Base-by-base conservation (phyloP, 2,113 vertebrate genomes). In the Petrocephalus zakoni region DNA sequence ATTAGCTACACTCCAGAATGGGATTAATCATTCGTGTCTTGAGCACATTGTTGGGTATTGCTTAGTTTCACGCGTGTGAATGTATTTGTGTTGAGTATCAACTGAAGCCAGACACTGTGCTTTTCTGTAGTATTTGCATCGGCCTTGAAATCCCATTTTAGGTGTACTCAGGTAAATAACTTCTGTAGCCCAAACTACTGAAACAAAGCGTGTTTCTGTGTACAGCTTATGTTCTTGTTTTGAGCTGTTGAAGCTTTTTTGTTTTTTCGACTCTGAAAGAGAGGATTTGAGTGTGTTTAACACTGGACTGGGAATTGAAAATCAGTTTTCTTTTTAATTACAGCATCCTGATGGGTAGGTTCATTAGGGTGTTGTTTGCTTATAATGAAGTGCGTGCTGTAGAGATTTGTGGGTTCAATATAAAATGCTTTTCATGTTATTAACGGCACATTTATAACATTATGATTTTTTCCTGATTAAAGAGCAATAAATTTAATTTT, bases 161-260 rank as follows among this genome's bases (percentile, higher is more conserved):
- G 93, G 94, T 93, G 88, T 94, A 92, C 94, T 95, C 94, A 95
- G 93, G 95, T 94, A 90, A 92, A 94, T 89, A 47, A 64, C 89
- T 89, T 86, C 87, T 89, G 34, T 58, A 87, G n/a, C 75, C 0
- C 5, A 55, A 85, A 55, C 51, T 55, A 37, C 81, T 83, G 81
- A 83, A 22, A 52, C 19, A 21, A 61, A 87, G 17, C 42, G 85
- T 61, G 49, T 21, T 34, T 47, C 53, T 42, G 37, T 64, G 53
- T 55, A 64, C 37, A 61, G 21, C 37, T 9, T 61, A 22, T 46
- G 37, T 87, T 61, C 51, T 64, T n/a, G 17, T 83, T 83, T 42
- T 2, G 46, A 83, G 81, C 81, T n/a, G 37, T 49, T 83, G 21
- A 47, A 46, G 46, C 37, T 15, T 49, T 42, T 85, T 85, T 53